Conservation (phyloP, 2,113 vertebrate genomes). For the Helogale parvula region DNA sequence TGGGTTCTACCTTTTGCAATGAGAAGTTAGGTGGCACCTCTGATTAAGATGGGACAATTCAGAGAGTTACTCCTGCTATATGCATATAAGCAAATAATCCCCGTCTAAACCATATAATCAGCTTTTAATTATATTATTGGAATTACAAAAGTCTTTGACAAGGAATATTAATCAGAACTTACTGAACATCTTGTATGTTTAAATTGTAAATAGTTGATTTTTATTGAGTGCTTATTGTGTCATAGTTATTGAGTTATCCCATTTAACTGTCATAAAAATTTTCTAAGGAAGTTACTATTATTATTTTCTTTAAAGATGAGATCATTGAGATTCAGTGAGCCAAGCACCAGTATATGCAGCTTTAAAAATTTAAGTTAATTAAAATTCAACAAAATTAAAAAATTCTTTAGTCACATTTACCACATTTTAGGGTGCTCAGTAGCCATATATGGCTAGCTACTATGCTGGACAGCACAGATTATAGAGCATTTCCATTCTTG, state of each 20-base stretch:
- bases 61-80: background rate
- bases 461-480: background rate
- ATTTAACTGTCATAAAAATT: background rate
- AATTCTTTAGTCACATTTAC: background rate
- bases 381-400: background rate
- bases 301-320: background rate
- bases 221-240: background rate
- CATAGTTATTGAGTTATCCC: background rate
- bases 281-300: background rate
- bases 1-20: background rate
- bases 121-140: background rate
- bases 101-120: background rate
- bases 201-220: background rate
- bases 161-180: background rate
- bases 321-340: background rate
- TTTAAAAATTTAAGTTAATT: constrained; percentile 4
- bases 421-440: background rate
- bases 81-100: background rate
- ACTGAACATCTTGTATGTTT: background rate
- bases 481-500: background rate
- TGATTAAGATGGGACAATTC: background rate
- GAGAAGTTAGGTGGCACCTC: background rate
- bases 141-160: constrained; percentile 23
- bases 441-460: background rate
- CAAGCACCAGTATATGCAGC: background rate